Base-by-base conservation (phyloP, 2,113 vertebrate genomes). In the Lamprologus sp. region DNA sequence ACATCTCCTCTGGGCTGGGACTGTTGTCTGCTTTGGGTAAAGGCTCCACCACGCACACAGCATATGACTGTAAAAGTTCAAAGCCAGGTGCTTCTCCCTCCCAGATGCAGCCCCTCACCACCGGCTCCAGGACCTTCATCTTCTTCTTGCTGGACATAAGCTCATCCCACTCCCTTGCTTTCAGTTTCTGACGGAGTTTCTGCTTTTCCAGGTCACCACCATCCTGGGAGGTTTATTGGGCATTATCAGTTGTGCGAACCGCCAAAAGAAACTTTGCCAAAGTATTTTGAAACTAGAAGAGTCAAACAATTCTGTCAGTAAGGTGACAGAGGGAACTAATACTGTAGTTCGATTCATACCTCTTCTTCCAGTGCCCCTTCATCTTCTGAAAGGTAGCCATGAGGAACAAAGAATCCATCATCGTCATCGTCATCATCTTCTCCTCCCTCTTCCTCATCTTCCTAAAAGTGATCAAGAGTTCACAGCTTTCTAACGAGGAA, bases 351-450 rank as follows among this genome's bases (percentile, higher is more conserved):
- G 3, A 88, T 9, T 21, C 15, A 92, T 86, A 96, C 96, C 96
- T 96, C 98, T 92, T 98, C 98, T 65, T 97, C 96, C 42, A 96
- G 96, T 17, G 97, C 98, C 2, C 98, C 98, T 94, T 99, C 99
- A 31, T 98, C 99, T 55, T 99, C 98, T 35, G 98, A 99, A 45
- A 99, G 96, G 93, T 99, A 99, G 86, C 99, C 99, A 82, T 99
- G 99, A 91, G 99, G 99, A 81, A 99, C 99, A 92, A 99, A 99
- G 92, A 99, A 99, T 5, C 98, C 98, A 73, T 99, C 99, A 0
- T 99, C 98, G 0, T 99, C 97, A 1, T 98, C 98, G 7, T 98
- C 98, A 2, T 99, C 98, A n/a, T 94, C 92, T 12, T 95, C 97
- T 17, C 97, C 96, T 5, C 97, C 98, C 35, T 99, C 98, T 5